Evolutionary conservation across 2,888 invertebrate species (phyloP).

Genomic region (Nomada hirtipes): DNA sequence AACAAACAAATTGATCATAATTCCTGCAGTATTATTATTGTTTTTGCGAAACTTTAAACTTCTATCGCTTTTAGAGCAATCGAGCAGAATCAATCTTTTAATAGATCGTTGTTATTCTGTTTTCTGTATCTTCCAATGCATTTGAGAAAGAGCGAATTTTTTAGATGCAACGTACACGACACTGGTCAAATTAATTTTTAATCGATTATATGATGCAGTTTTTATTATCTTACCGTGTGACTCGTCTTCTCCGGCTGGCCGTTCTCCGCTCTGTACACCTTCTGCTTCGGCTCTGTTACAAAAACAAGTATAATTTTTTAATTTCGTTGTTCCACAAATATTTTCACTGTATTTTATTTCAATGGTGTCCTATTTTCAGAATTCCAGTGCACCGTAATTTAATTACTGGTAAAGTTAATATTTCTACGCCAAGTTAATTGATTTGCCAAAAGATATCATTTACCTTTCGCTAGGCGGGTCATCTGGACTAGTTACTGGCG

Average conservation of each 20-base stretch:
- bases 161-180: slow-evolving; percentile 18
- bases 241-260: slow-evolving; percentile 79
- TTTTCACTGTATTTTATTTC: too few relatives aligned
- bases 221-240: slow-evolving; percentile 80
- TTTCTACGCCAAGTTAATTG: neutral
- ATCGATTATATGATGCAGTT: slow-evolving; percentile 26
- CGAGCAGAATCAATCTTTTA: slow-evolving; percentile 4
- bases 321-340: too few relatives aligned
- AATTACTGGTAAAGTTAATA: slow-evolving; percentile 21
- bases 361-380: too few relatives aligned
- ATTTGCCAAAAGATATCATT: neutral
- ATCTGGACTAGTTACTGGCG: slow-evolving; percentile 83
- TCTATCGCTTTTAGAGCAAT: neutral
- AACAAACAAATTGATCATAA: slow-evolving; percentile 18
- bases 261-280: slow-evolving; percentile 78
- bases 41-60: slow-evolving; percentile 3
- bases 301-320: slow-evolving; percentile 10
- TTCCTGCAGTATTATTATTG: slow-evolving; percentile 2
- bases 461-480: slow-evolving; percentile 83
- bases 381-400: slow-evolving; percentile 25
- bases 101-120: slow-evolving; percentile 6
- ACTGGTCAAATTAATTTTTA: slow-evolving; percentile 34
- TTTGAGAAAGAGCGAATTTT: slow-evolving; percentile 4
- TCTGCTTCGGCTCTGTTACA: slow-evolving; percentile 80
- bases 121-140: slow-evolving; percentile 14